Evolutionary conservation across 2,888 invertebrate species (phyloP).

Genomic region (Scaptomyza caliginosa): DNA sequence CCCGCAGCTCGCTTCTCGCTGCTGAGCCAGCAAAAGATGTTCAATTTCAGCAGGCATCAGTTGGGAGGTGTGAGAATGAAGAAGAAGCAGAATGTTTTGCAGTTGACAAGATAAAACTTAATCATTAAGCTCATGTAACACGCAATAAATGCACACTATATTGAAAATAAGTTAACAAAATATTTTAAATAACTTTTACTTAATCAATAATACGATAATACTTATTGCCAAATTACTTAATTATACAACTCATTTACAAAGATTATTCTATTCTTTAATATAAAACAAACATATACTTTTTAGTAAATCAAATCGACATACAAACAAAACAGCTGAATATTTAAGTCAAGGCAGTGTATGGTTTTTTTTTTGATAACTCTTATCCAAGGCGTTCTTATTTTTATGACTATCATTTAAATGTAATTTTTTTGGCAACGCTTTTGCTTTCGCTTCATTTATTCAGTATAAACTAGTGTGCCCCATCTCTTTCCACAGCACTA

Average conservation of each 20-base stretch:
- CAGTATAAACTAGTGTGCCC: not conserved
- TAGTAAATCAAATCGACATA: not conserved
- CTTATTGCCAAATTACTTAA: no score
- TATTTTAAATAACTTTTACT: no score
- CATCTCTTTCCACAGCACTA: not conserved
- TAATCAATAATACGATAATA: no score
- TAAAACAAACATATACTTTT: no score
- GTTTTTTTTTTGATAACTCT: not conserved
- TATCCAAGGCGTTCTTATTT: not conserved
- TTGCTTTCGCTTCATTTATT: conserved; percentile 1
- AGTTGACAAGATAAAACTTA: not conserved
- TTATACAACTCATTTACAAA: no score
- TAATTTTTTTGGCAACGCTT: not conserved
- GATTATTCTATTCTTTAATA: not conserved
- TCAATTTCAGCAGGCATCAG: not conserved
- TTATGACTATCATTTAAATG: not conserved
- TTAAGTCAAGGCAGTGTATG: not conserved
- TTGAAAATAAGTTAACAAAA: not conserved
- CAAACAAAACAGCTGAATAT: not conserved
- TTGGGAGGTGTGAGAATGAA: not conserved
- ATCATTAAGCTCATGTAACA: not conserved
- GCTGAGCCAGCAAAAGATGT: conserved; percentile 59
- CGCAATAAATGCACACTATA: not conserved
- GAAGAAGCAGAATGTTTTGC: not conserved
- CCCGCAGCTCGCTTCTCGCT: conserved; percentile 56